Base-by-base conservation (phyloP, 2,113 vertebrate genomes). In the Guaruba guarouba region DNA sequence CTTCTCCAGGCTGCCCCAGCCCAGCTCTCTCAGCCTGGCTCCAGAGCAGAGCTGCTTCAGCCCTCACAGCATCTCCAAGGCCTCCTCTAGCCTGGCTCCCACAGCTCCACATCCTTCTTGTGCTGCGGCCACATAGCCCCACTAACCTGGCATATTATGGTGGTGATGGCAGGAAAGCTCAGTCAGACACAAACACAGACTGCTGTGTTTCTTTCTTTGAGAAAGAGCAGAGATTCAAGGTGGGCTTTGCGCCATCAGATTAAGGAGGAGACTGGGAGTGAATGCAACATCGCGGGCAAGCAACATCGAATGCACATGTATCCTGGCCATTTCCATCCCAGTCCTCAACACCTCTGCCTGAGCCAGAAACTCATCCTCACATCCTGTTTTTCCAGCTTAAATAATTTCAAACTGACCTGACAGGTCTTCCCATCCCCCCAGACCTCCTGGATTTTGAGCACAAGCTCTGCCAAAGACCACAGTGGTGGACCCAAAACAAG, bases 231-330 rank as follows among this genome's bases (percentile, higher is more conserved):
- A 24, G 22, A 10, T 18, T 82, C 52, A 35, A 27, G 14, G 9
- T 2, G 39, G 61, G 43, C 1, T 33, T 86, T 57, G 43, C 10
- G 28, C 28, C 49, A 27, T 13, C 3, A 2, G 27, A 33, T 55
- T 0, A 3, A 67, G 19, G 33, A 90, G 10, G 12, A 54, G 8
- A 10, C 35, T 22, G 19, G 23, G 22, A 46, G 31, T 2, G 17
- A 68, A 84, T 6, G 14, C 20, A 4, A 8, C 0, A 1, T 17
- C 27, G 39, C 15, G 28, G 35, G 17, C 24, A 15, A 74, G 43
- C 16, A 81, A 5, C 10, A 8, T 16, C 17, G 23, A 33, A 64
- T 6, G 3, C 31, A 29, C 1, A 1, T 3, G 1, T 4, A 13
- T 4, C 31, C 31, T 18, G 46, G 17, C 6, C 14, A 4, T 13